A percentile compares a stretch with the other conserved stretches of the same genome.
Conservation (phyloP, 2,113 vertebrate genomes). For the Chionomys nivalis region DNA sequence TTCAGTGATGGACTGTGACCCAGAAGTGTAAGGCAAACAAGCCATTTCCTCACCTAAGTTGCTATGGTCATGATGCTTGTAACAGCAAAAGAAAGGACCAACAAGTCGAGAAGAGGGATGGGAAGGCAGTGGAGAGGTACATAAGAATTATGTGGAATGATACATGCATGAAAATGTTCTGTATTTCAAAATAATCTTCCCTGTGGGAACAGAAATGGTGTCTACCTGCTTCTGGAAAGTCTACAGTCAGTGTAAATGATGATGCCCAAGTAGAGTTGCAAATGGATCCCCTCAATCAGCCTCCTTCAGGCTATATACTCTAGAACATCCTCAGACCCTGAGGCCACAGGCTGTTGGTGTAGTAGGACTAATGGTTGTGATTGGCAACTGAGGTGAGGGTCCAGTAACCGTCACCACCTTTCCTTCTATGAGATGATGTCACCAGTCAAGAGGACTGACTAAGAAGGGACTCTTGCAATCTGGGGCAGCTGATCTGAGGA, state of each 20-base stretch:
- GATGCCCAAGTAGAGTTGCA: too few species aligned
- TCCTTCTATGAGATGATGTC: too few species aligned
- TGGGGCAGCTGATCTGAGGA: neutral
- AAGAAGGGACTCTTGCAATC: neutral
- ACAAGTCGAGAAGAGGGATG: neutral
- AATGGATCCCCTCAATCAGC: too few species aligned
- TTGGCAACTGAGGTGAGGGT: neutral
- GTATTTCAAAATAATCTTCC: neutral
- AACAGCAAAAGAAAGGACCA: neutral
- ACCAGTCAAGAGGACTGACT: neutral
- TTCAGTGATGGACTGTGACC: neutral
- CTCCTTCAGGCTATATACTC: neutral
- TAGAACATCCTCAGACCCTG: neutral
- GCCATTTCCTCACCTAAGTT: neutral
- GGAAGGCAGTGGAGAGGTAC: neutral
- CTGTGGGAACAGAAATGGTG: neutral
- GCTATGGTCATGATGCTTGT: neutral
- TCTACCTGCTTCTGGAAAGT: neutral
- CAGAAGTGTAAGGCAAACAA: neutral
- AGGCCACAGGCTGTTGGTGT: neutral
- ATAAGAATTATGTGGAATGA: too few species aligned
- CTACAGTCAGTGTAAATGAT: neutral
- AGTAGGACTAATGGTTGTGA: neutral
- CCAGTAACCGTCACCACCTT: too few species aligned
- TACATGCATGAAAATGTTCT: neutral